phyloP scores from a whole-genome alignment of 2,888 invertebrate species.

The Mesopsocus fuscifrons region DNA sequence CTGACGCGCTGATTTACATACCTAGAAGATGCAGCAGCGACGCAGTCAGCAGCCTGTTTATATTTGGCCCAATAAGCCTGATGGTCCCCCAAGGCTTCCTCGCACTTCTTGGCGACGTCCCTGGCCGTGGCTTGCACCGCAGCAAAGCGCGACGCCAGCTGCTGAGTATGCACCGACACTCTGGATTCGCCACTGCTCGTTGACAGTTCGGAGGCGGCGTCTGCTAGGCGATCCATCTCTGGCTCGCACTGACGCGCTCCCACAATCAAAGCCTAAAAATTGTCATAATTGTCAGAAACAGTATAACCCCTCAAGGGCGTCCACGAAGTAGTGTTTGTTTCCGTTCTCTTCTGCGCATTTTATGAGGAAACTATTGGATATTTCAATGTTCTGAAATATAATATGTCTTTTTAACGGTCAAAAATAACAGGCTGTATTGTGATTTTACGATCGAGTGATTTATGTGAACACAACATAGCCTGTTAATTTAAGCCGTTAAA shows the following conservation, averaged over 20 bases:
- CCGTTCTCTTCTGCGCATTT: too few relatives aligned
- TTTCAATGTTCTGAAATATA: too few relatives aligned
- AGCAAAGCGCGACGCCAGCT: conserved; percentile 76
- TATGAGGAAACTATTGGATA: too few relatives aligned
- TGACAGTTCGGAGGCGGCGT: conserved; percentile 66
- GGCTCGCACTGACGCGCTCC: conserved; percentile 66
- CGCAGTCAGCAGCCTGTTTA: conserved; percentile 63
- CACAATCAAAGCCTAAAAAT: conserved; percentile 48
- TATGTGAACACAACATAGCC: conserved; percentile 6
- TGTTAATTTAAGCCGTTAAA: too few relatives aligned
- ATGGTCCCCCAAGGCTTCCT: conserved; percentile 70
- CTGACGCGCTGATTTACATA: too few relatives aligned
- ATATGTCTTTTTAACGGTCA: too few relatives aligned
- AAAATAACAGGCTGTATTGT: too few relatives aligned
- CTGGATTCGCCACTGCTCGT: conserved; percentile 72
- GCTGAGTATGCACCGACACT: conserved; percentile 73
- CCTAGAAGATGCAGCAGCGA: conserved; percentile 35
- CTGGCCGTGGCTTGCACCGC: conserved; percentile 74
- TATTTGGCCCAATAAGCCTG: conserved; percentile 63
- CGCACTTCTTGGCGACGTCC: conserved; percentile 82
- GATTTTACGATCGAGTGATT: too few relatives aligned
- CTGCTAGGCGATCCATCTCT: conserved; percentile 70
- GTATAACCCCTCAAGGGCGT: conserved; percentile 10
- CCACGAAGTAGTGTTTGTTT: too few relatives aligned
- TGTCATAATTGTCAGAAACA: too few relatives aligned